These are phyloP conservation scores for Gorsachius magnificus DNA, from an alignment of 2,797 vertebrate genomes.

Conservation along the genomic window DNA sequence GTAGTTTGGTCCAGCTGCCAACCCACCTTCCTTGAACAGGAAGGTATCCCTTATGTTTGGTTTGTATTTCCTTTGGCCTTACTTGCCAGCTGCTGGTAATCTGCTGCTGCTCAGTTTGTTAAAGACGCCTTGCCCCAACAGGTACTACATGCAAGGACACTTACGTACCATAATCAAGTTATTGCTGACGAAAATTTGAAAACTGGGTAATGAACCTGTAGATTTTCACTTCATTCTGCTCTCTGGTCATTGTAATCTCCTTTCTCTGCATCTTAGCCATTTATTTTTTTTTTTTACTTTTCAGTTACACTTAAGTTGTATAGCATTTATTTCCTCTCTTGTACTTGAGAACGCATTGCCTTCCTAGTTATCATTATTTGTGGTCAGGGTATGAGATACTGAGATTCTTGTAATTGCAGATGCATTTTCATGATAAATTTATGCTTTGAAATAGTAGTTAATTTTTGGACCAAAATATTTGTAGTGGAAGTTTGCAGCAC, in stretches of 20 bases:
- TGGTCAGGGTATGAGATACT: neutral
- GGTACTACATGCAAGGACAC: neutral
- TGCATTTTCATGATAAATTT: neutral
- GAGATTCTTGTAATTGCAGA: neutral
- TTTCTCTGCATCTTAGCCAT: neutral
- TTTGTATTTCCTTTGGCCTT: neutral
- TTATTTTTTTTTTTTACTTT: neutral
- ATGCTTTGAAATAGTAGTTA: neutral
- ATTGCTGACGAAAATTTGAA: neutral
- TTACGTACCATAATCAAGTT: neutral
- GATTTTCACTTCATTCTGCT: neutral
- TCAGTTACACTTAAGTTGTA: neutral
- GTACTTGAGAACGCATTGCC: neutral
- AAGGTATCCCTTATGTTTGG: neutral
- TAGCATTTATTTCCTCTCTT: neutral
- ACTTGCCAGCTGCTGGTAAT: neutral
- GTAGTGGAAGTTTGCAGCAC: neutral
- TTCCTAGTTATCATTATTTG: neutral
- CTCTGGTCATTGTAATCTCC: neutral
- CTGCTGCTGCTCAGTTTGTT: neutral
- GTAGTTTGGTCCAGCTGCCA: neutral
- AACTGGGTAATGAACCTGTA: neutral
- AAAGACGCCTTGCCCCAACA: rapidly evolving
- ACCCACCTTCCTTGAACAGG: neutral
- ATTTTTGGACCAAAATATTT: neutral